Evolutionary conservation across 2,113 vertebrate genomes (phyloP).

Genomic region (Aramus guarauna): DNA sequence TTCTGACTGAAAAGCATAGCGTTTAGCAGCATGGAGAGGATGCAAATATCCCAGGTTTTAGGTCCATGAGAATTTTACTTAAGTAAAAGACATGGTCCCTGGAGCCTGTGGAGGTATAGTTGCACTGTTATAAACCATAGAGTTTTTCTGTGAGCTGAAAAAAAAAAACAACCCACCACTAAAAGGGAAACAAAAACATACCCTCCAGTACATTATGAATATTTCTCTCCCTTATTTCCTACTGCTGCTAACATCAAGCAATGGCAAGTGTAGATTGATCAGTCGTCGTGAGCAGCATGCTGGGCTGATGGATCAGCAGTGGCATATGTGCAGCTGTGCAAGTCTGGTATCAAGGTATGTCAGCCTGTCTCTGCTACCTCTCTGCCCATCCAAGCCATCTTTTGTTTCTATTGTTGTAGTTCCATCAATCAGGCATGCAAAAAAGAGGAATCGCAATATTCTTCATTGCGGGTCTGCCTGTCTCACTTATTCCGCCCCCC

Average conservation of each 20-base stretch:
- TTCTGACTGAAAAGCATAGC: neutral
- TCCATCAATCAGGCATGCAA: neutral
- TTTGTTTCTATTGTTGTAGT: slow-evolving; percentile 45
- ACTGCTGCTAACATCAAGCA: neutral
- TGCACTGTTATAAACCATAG: neutral
- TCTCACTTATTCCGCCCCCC: neutral
- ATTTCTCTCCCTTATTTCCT: neutral
- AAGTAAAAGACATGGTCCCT: neutral
- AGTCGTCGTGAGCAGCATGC: neutral
- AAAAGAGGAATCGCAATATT: neutral
- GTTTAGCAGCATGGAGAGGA: neutral
- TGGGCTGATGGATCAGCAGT: slow-evolving; percentile 57
- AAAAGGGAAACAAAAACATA: neutral
- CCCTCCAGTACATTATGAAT: neutral
- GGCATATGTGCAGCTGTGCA: slow-evolving; percentile 61
- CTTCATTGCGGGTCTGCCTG: neutral
- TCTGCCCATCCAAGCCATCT: slow-evolving; percentile 35
- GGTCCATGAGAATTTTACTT: neutral
- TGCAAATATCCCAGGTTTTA: neutral
- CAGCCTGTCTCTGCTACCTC: slow-evolving; percentile 18
- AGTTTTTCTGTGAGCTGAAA: neutral
- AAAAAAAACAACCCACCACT: too few relatives aligned
- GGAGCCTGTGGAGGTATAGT: neutral
- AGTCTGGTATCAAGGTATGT: slow-evolving; percentile 54
- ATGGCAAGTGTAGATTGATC: slow-evolving; percentile 49